A percentile compares a stretch with the other conserved stretches of the same genome.
These are phyloP conservation scores for Nesogale talazaci DNA, from an alignment of 2,113 vertebrate species.

Conservation along the genomic window DNA sequence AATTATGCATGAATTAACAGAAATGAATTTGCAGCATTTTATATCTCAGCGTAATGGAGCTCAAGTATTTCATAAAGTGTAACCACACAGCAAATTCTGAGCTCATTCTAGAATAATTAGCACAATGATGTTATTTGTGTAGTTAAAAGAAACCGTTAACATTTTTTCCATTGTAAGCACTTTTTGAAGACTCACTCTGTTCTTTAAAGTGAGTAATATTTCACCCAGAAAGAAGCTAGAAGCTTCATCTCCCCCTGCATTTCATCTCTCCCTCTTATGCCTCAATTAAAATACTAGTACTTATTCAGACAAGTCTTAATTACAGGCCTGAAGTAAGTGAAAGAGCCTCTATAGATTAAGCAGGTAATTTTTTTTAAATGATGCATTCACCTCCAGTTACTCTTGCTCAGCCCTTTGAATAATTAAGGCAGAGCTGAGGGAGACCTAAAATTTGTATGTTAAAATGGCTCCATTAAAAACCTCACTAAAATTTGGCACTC, in stretches of 20 bases:
- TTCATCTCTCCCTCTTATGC: slow-evolving; percentile 57
- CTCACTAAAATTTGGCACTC: slow-evolving; percentile 55
- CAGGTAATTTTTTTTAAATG: slow-evolving; percentile 56
- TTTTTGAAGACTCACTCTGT: slow-evolving; percentile 69
- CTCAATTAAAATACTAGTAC: slow-evolving; percentile 65
- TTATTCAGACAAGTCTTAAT: slow-evolving; percentile 75
- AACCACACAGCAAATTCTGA: slow-evolving; percentile 81
- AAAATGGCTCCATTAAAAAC: slow-evolving; percentile 55
- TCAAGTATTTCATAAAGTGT: slow-evolving; percentile 84
- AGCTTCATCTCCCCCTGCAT: slow-evolving; percentile 51
- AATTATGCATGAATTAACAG: slow-evolving; percentile 82
- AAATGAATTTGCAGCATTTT: slow-evolving; percentile 83
- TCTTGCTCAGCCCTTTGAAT: slow-evolving; percentile 46
- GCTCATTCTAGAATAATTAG: slow-evolving; percentile 83
- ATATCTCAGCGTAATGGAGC: slow-evolving; percentile 80
- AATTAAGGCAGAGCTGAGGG: slow-evolving; percentile 54
- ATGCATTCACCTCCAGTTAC: slow-evolving; percentile 55
- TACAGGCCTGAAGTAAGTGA: slow-evolving; percentile 54
- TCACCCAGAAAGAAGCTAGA: slow-evolving; percentile 55
- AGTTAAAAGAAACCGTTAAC: slow-evolving; percentile 78
- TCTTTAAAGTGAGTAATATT: slow-evolving; percentile 67
- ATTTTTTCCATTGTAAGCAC: slow-evolving; percentile 73
- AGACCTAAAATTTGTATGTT: slow-evolving; percentile 5
- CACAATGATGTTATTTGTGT: slow-evolving; percentile 72
- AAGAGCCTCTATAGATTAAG: slow-evolving; percentile 49